Percentiles rank a stretch among this genome's conserved stretches.
These are phyloP conservation scores for Drosophila fungiperda DNA, from an alignment of 2,888 invertebrate genomes.

Conservation along the genomic window DNA sequence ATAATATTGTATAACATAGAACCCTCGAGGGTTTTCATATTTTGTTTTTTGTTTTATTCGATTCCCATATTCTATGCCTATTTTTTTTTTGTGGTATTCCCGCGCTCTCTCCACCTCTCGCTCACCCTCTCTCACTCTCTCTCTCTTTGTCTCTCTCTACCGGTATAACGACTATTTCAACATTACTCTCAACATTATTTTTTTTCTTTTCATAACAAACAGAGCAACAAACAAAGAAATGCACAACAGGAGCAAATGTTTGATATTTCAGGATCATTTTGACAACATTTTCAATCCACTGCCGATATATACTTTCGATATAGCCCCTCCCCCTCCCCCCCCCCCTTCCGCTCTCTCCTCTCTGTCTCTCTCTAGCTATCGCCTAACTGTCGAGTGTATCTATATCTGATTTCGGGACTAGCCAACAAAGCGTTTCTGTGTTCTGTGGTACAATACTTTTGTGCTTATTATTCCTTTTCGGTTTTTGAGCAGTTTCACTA, in stretches of 20 bases:
- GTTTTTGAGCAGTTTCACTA: conserved; percentile 74
- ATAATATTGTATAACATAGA: conserved; percentile 77
- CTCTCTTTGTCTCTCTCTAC: conserved; percentile 2
- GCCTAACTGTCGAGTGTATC: conserved; percentile 26
- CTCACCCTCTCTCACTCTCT: not conserved
- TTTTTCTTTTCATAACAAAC: conserved; percentile 68
- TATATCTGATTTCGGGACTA: conserved; percentile 47
- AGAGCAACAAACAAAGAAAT: conserved; percentile 78
- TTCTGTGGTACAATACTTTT: conserved; percentile 59
- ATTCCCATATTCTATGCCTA: conserved; percentile 61
- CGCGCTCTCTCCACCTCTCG: not conserved
- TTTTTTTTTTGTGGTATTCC: conserved; percentile 35
- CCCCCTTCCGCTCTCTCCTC: conserved; percentile 12
- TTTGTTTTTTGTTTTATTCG: conserved; percentile 22
- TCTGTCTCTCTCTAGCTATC: conserved; percentile 31
- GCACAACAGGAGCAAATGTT: conserved; percentile 74
- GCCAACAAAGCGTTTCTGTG: conserved; percentile 71
- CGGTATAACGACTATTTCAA: conserved; percentile 56
- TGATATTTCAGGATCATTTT: conserved; percentile 46
- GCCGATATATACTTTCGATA: conserved; percentile 8
- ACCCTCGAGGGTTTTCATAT: conserved; percentile 25
- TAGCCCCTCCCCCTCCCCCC: not conserved
- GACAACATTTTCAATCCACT: conserved; percentile 9
- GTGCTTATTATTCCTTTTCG: conserved; percentile 35
- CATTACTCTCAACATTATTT: conserved; percentile 69